Evolutionary conservation across 2,888 invertebrate species (phyloP), one percentile per base, ranked within the genome.

Genomic region (Aethes cnicana): DNA sequence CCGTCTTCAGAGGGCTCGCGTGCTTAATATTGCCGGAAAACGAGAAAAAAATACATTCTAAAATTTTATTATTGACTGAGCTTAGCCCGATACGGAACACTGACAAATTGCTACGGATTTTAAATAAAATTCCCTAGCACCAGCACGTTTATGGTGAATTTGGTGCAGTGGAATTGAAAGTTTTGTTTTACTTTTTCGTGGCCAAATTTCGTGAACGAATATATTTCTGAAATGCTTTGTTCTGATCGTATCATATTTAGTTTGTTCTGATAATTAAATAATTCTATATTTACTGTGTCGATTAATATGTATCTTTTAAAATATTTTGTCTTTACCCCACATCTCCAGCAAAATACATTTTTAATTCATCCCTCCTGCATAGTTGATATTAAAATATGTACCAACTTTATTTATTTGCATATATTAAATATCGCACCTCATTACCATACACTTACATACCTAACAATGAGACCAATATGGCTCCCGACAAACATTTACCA

Each of bases 101-200:
- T 86, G 86, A 86, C 81, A 88, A 87, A 86, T 84, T 77, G 83
- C 82, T 77, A 76, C 68, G 68, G 79, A 76, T 82, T 79, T 81
- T 74, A 64, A 79, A 72, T 65, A 69, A 72, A 66, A 71, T 74
- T 75, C 75, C 68, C 66, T 66, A 74, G 59, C 67, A 65, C 69
- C 64, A 59, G 56, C 63, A 66, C 66, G 67, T 72, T 70, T 66
- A 66, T 61, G 59, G 58, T 49, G 59, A 56, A 64, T 69, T 72
- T 64, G 60, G 67, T 65, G 72, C 71, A 69, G 63, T 55, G 53
- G 56, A 59, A 62, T 64, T 58, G 67, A 67, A 64, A 67, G n/a
- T 72, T 72, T 42, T 18, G 23, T 43, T 72, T 68, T 68, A 66
- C 42, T 37, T 53, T 68, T 66, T 73, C 74, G 75, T 76, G 77